Percentiles rank a stretch among this genome's conserved stretches.
Evolutionary conservation across 2,888 invertebrate species (phyloP).

Genomic region (Rhodophaea formosa): DNA sequence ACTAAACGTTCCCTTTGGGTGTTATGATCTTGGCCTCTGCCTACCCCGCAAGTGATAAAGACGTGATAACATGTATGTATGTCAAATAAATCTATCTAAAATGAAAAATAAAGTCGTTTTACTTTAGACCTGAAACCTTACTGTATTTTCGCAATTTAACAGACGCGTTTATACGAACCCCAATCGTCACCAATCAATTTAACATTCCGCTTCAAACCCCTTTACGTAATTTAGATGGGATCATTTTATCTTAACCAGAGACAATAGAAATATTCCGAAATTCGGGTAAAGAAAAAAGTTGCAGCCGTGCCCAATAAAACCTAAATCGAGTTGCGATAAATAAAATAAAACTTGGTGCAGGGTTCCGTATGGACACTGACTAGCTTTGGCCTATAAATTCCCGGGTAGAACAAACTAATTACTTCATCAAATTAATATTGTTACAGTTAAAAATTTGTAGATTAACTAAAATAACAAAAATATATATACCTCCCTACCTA

Average conservation of each 20-base stretch:
- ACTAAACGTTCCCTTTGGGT: too few species aligned
- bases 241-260: background rate
- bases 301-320: background rate
- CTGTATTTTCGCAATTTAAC: background rate
- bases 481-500: too few species aligned
- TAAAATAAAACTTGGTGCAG: background rate
- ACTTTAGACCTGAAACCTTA: too few species aligned
- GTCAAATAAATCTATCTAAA: background rate
- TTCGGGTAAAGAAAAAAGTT: background rate
- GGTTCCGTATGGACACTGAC: too few species aligned
- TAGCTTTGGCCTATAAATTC: too few species aligned
- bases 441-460: too few species aligned
- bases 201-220: background rate
- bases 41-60: too few species aligned
- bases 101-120: background rate
- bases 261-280: background rate
- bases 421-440: too few species aligned
- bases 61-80: too few species aligned
- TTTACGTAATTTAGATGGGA: background rate
- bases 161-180: background rate
- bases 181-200: background rate
- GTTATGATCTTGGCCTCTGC: too few species aligned
- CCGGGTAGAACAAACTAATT: too few species aligned
- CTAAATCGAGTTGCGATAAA: background rate
- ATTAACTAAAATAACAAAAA: too few species aligned